phyloP scores from a whole-genome alignment of 2,888 invertebrate species.

The Platycheirus rosarum region DNA sequence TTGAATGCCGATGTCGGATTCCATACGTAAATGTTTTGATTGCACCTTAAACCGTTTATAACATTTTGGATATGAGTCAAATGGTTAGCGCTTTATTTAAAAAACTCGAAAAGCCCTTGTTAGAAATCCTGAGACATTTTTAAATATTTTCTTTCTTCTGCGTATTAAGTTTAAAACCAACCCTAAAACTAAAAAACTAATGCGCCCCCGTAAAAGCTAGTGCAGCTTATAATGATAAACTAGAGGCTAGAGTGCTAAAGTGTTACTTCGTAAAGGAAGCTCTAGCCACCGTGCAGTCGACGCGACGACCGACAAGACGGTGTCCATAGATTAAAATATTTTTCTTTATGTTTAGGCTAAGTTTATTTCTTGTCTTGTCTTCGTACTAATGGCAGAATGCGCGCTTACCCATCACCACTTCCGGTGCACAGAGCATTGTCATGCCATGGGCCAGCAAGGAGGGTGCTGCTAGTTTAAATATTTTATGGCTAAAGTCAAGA shows the following conservation, averaged over 20 bases:
- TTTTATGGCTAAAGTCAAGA: slow-evolving; percentile 45
- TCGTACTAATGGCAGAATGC: slow-evolving; percentile 7
- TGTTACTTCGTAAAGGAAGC: slow-evolving; percentile 5
- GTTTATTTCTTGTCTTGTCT: slow-evolving; percentile 57
- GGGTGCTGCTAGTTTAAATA: slow-evolving; percentile 53
- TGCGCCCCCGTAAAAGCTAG: neutral
- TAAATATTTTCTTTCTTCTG: no score
- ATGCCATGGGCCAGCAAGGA: neutral
- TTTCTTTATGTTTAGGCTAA: slow-evolving; percentile 19
- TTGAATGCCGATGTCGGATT: no score
- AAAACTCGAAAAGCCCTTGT: no score
- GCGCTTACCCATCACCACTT: slow-evolving; percentile 35
- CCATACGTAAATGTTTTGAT: no score
- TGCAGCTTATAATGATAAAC: slow-evolving; percentile 37
- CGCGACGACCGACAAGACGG: neutral
- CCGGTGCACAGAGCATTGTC: slow-evolving; percentile 25
- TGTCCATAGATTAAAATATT: slow-evolving; percentile 44
- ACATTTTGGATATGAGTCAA: no score
- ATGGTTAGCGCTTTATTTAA: no score
- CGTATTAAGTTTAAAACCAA: no score
- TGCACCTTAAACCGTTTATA: no score
- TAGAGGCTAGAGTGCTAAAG: neutral
- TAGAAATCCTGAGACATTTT: no score
- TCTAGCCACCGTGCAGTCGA: neutral
- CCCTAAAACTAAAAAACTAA: neutral